A percentile compares a stretch with the other conserved stretches of the same genome.
phyloP scores from a whole-genome alignment of 2,113 vertebrate genomes.

The Isurus oxyrinchus region DNA sequence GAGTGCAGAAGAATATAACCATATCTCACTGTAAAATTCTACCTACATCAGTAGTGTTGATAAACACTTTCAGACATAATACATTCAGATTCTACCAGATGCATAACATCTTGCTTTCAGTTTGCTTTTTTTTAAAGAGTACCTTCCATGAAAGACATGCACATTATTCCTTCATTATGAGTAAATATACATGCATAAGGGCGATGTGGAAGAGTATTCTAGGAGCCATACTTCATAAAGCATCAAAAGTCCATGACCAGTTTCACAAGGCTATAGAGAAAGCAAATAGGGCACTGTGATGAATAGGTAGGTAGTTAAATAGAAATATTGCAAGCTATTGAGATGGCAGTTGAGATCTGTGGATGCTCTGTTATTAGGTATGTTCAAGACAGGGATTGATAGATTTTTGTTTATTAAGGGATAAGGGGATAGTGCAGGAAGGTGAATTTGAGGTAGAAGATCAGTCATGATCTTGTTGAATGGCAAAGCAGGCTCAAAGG shows the following conservation, averaged over 20 bases:
- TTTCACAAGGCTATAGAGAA: background rate
- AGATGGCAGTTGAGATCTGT: background rate
- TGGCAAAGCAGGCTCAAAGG: no score
- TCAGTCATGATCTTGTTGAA: no score
- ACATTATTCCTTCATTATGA: background rate
- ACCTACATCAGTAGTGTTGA: background rate
- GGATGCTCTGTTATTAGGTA: no score
- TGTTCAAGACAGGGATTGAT: no score
- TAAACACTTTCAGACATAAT: background rate
- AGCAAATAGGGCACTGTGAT: background rate
- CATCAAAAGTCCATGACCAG: background rate
- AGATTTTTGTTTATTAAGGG: no score
- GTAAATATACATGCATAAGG: background rate
- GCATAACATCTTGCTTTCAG: background rate
- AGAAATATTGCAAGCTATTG: background rate
- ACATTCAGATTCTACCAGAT: background rate
- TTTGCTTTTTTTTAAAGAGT: background rate
- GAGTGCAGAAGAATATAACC: background rate
- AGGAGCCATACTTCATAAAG: background rate
- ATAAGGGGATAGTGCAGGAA: no score
- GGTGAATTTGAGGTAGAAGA: no score
- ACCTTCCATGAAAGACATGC: background rate
- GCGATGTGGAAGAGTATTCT: background rate
- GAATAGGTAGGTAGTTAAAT: background rate
- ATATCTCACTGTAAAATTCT: background rate